Conservation (phyloP, 2,113 vertebrate species). For the Catharus fuscescens region DNA sequence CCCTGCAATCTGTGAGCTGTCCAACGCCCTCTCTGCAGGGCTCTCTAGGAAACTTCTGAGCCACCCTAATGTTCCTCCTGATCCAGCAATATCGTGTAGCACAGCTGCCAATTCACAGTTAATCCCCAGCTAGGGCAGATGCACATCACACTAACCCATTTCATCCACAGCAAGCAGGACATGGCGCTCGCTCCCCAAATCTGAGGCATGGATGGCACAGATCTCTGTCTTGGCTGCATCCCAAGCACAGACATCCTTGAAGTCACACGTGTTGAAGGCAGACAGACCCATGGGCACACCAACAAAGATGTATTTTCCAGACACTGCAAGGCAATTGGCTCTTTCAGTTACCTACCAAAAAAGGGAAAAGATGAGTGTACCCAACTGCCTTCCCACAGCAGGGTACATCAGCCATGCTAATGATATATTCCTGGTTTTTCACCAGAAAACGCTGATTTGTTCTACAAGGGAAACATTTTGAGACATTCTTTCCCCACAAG, state of each 20-base stretch:
- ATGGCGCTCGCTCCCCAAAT: slow-evolving; percentile 60
- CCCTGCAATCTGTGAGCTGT: background rate
- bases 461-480: background rate
- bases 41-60: background rate
- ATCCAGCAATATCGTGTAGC: background rate
- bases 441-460: background rate
- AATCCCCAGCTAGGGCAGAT: background rate
- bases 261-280: slow-evolving; percentile 67
- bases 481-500: background rate
- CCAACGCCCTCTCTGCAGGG: background rate
- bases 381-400: background rate
- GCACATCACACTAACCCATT: slow-evolving; percentile 71
- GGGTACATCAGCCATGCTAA: background rate
- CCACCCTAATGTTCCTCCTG: background rate
- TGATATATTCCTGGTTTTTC: accelerated
- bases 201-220: slow-evolving; percentile 69
- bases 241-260: slow-evolving; percentile 65
- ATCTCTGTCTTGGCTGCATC: slow-evolving; percentile 75
- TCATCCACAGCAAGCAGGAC: slow-evolving; percentile 83
- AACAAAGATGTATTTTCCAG: slow-evolving; percentile 77
- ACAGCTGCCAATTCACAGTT: background rate
- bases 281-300: slow-evolving; percentile 78
- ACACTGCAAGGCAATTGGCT: slow-evolving; percentile 78
- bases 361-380: background rate
- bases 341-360: slow-evolving; percentile 75